phyloP scores from a whole-genome alignment of 2,113 vertebrate species.

The Mastomys coucha region DNA sequence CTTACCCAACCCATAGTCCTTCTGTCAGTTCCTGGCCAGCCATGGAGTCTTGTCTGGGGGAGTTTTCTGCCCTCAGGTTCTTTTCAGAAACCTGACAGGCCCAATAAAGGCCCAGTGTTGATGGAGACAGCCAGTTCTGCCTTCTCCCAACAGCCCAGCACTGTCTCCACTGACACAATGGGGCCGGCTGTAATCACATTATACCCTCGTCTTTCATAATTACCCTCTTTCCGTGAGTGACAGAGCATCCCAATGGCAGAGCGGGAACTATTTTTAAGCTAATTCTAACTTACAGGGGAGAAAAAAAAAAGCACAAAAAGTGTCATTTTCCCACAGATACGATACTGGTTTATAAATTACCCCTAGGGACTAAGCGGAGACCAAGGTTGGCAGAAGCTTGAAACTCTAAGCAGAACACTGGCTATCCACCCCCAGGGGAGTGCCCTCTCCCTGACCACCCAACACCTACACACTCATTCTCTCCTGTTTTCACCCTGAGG shows the following conservation, averaged over 20 bases:
- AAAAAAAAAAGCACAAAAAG: background rate
- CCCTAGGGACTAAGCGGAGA: background rate
- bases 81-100: slow-evolving; percentile 78
- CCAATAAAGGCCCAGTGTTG: slow-evolving; percentile 53
- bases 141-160: background rate
- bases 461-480: too few relatives aligned
- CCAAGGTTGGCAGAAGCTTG: background rate
- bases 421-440: background rate
- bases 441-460: background rate
- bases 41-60: slow-evolving; percentile 43
- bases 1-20: rapidly evolving
- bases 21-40: slow-evolving; percentile 4
- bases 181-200: slow-evolving; percentile 71
- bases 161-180: slow-evolving; percentile 72
- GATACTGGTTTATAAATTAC: slow-evolving; percentile 67
- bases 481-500: background rate
- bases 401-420: background rate
- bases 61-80: slow-evolving; percentile 75
- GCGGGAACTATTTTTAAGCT: slow-evolving; percentile 71
- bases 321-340: slow-evolving; percentile 56
- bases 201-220: slow-evolving; percentile 77
- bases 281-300: slow-evolving; percentile 51
- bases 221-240: slow-evolving; percentile 70
- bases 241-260: slow-evolving; percentile 39
- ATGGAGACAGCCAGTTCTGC: background rate